Base-by-base conservation (phyloP, 2,113 vertebrate genomes). In the Platysteira castanea region DNA sequence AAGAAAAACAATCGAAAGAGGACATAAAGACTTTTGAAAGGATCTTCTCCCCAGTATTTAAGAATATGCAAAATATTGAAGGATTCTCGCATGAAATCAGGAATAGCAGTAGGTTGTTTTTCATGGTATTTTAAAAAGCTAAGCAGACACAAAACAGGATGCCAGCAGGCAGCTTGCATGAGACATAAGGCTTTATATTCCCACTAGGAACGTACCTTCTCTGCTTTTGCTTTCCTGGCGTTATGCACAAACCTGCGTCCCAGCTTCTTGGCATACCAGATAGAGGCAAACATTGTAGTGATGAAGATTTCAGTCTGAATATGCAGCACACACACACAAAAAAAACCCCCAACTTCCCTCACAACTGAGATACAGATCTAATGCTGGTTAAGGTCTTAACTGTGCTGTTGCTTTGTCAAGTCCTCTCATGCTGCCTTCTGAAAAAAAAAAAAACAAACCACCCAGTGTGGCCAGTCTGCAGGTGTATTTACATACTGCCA, bases 201-300 rank as follows among this genome's bases (percentile, higher is more conserved):
- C 95, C 95, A 79, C 84, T 91, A 90, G 67, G 68, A 91, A 96
- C 98, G 84, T 98, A 99, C 99, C 99, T 99, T 99, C 90, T 99
- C 98, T 96, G 98, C 93, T 98, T 99, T 99, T 92, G 99, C 98
- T 98, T 98, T 99, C 97, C 99, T 98, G 98, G 98, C 98, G 88
- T 99, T 99, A 97, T 99, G 98, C 92, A 99, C 98, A 97, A 99
- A 99, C 97, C 99, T 98, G 97, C 98, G 99, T 95, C 99, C 99
- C 96, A 99, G 99, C 99, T 99, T 99, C 98, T 99, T 99, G 97
- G 99, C 99, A 91, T 99, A 99, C 99, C 99, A 99, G 97, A 99
- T 99, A 91, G 99, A 99, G 93, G 99, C 99, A 95, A 99, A 99
- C 99, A 99, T 99, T 97, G 96, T 97, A 96, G 90, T 91, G 96